Conservation (phyloP, 2,113 vertebrate genomes). For the Pluvialis apricaria region DNA sequence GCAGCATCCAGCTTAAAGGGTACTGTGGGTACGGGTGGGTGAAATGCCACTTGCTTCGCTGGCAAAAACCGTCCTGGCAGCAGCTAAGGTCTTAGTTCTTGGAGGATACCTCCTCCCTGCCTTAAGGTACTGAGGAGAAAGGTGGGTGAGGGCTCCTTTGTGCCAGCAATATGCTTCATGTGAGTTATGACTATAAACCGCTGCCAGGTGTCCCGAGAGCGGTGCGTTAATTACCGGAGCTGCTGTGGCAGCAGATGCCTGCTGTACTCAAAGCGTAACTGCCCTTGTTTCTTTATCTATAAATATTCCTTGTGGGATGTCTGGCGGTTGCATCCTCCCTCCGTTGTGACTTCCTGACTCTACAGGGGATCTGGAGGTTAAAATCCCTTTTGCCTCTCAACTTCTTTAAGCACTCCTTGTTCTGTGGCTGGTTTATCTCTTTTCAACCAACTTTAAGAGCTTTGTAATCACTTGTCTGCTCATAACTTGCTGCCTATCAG, state of each 20-base stretch:
- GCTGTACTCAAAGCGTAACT: not conserved
- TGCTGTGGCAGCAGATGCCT: constrained; percentile 51
- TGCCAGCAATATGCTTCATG: not conserved
- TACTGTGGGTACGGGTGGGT: accelerated
- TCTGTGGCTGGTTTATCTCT: not conserved
- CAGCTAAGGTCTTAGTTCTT: not conserved
- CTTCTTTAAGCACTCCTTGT: not conserved
- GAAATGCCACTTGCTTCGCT: not conserved
- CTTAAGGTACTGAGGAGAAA: not conserved
- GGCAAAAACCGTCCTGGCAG: not conserved
- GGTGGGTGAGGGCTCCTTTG: not conserved
- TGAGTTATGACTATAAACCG: not conserved
- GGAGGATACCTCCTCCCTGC: not conserved
- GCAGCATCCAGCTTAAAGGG: not conserved
- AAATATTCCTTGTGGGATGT: constrained; percentile 27
- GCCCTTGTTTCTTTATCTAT: constrained; percentile 32
- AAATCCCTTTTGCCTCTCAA: not conserved
- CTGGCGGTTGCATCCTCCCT: not conserved
- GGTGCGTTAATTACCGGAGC: not conserved
- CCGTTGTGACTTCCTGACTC: not conserved
- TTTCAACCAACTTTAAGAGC: not conserved
- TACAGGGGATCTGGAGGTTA: not conserved
- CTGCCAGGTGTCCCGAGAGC: not conserved
- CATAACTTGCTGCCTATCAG: constrained; percentile 14
- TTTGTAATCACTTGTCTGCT: not conserved